A percentile compares a stretch with the other conserved stretches of the same genome.
phyloP scores from a whole-genome alignment of 2,797 vertebrate genomes.

The Clarias platycephalus region DNA sequence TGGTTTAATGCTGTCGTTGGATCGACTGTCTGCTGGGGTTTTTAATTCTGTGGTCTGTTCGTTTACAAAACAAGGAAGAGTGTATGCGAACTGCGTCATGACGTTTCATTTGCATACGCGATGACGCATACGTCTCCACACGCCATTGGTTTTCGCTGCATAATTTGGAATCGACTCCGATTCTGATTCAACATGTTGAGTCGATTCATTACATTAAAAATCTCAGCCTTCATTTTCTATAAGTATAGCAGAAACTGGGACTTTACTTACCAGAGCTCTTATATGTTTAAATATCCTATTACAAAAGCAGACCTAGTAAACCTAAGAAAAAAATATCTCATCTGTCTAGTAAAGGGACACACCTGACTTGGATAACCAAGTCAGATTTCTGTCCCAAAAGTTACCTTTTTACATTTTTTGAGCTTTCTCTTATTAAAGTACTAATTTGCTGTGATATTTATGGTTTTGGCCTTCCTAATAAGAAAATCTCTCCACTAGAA shows the following conservation, averaged over 20 bases:
- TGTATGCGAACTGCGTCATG: conserved; percentile 24
- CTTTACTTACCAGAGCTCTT: too few relatives aligned
- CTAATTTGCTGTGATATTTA: neutral
- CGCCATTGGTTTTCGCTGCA: neutral
- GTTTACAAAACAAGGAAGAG: conserved; percentile 38
- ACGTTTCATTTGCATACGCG: conserved; percentile 20
- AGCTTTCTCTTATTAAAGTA: neutral
- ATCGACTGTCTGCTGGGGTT: neutral
- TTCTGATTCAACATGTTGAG: neutral
- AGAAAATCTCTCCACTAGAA: too few relatives aligned
- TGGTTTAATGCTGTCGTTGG: neutral
- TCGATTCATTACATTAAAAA: neutral
- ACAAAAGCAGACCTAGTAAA: neutral
- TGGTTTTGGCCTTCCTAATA: neutral
- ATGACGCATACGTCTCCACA: neutral
- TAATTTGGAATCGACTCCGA: neutral
- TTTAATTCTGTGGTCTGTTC: conserved; percentile 14
- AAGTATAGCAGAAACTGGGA: neutral
- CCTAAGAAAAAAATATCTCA: neutral
- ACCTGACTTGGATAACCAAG: neutral
- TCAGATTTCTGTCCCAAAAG: neutral
- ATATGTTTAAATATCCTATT: neutral
- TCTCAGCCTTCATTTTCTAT: neutral
- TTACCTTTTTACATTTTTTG: neutral
- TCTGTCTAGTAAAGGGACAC: neutral